Evolutionary conservation across 2,113 vertebrate genomes (phyloP).

Genomic region (Aptenodytes forsteri): DNA sequence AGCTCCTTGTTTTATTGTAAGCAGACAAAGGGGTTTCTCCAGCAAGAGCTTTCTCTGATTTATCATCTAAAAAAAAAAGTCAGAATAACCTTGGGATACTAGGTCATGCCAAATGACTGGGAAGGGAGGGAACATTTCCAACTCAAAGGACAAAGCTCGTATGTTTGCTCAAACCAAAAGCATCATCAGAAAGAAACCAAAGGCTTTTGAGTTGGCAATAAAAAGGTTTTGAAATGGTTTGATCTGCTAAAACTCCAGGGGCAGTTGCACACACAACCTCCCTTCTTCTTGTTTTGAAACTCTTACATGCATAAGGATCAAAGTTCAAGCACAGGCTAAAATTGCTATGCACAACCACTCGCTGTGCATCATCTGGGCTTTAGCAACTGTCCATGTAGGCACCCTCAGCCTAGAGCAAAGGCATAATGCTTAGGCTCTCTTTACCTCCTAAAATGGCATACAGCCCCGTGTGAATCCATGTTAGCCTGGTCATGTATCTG

Average conservation of each 20-base stretch:
- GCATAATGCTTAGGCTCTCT: not conserved
- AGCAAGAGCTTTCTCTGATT: not conserved
- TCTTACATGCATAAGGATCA: not conserved
- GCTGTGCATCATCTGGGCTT: not conserved
- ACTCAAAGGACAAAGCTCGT: not conserved
- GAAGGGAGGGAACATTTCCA: not conserved
- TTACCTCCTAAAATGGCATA: not conserved
- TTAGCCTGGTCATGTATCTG: not conserved
- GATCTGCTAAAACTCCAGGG: not conserved
- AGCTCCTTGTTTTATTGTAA: not conserved
- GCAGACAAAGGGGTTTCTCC: not conserved
- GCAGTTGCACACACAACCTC: fast-evolving
- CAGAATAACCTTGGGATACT: not conserved
- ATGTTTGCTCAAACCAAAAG: not conserved
- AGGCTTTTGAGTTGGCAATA: not conserved
- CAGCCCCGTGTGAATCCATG: not conserved
- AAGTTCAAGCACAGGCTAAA: not conserved
- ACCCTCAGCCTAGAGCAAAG: not conserved
- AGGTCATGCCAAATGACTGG: not conserved
- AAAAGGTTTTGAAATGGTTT: not conserved
- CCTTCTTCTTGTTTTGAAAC: not conserved
- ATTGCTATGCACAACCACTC: not conserved
- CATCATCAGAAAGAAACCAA: not conserved
- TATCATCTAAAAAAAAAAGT: not conserved
- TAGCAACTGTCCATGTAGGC: not conserved